A percentile compares a stretch with the other conserved stretches of the same genome.
These are phyloP conservation scores for Brachypteracias leptosomus DNA, from an alignment of 2,113 vertebrate species.

Conservation along the genomic window DNA sequence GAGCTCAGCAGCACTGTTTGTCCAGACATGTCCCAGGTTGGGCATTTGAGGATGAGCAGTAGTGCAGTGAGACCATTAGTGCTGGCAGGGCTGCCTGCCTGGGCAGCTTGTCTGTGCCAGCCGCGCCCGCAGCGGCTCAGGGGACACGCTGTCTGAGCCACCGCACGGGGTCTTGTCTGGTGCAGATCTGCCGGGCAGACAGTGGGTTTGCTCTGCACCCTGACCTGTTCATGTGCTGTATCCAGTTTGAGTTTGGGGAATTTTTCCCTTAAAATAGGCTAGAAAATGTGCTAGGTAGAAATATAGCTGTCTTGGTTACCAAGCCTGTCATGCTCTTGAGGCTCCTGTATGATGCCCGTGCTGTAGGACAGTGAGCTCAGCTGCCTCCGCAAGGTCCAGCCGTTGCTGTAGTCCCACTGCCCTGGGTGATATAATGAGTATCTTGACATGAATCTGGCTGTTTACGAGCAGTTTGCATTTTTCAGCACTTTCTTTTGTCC, in stretches of 20 bases:
- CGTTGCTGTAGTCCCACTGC: not conserved
- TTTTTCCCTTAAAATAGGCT: not conserved
- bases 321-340: fast-evolving
- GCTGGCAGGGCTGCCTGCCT: not conserved
- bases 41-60: not conserved
- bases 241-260: not conserved
- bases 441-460: fast-evolving
- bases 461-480: not conserved
- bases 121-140: fast-evolving
- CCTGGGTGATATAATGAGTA: fast-evolving
- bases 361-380: fast-evolving
- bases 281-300: fast-evolving
- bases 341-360: fast-evolving
- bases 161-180: fast-evolving
- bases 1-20: not conserved
- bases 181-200: fast-evolving
- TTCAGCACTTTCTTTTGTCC: not conserved
- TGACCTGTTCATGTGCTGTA: fast-evolving
- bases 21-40: not conserved
- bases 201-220: not conserved
- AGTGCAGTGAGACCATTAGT: not conserved
- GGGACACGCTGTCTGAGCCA: fast-evolving
- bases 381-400: fast-evolving
- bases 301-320: fast-evolving
- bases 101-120: not conserved